Base-by-base conservation (phyloP, 2,888 invertebrate species). In the Cosmia pyralina region DNA sequence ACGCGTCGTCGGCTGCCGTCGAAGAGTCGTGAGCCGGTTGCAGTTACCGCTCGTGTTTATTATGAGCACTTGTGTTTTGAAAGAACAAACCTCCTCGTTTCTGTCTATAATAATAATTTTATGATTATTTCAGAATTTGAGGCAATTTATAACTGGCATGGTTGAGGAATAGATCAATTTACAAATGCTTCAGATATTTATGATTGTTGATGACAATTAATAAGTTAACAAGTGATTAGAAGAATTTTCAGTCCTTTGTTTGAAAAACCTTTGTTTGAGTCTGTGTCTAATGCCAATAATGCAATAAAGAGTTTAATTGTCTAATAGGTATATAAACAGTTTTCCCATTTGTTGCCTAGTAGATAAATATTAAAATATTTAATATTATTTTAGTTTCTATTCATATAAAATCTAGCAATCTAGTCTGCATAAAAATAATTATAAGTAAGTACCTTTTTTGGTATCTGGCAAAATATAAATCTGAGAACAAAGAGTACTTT, bases 231-330 rank as follows among this genome's bases (percentile, higher is more conserved):
- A 38, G 22, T 62, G 4, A 28, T n/a, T 15, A 0, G 1, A 62
- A 13, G 38, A n/a, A 52, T 28, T 38, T 17, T 17, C 13, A 28
- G 2, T 65, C 15, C 55, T 62, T 73, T 65, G 59, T 76, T 55
- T 11, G 19, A 4, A 46, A 70, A 57, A 28, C 46, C 60, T 65
- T 79, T 77, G 77, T 80, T 52, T 58, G 4, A 60, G 19, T 15
- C 8, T 41, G 10, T 71, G 52, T 41, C 28, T 50, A 28, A 38
- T 11, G 8, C 5, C 5, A 0, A 13, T 3, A 28, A 28, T 2
- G 11, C 5, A 0, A 13, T 3, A 28, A 28, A 28, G 11, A 3
- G 4, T 57, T 55, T 19, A 50, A 50, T 46, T 15, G 46, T 38
- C 44, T n/a, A 38, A 2, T 28, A 28, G 3, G 28, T 28, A 75